Evolutionary conservation across 1,140 invertebrate species (phyloP).

Genomic region (Piezodorus guildinii): DNA sequence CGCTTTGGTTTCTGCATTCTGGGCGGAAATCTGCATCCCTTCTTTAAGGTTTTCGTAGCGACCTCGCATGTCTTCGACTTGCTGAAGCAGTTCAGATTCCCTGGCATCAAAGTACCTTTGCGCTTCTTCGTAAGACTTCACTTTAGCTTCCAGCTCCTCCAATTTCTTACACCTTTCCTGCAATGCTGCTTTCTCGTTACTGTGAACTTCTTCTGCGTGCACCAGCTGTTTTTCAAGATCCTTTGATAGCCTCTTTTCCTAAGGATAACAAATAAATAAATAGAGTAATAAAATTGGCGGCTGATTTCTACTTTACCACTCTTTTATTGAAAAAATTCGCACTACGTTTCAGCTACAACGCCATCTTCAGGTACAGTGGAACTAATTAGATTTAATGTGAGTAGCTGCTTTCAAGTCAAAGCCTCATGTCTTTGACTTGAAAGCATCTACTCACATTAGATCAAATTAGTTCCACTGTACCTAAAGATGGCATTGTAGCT

Average conservation of each 20-base stretch:
- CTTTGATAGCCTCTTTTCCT: conserved; percentile 19
- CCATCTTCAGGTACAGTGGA: no score
- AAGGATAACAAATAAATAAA: neutral
- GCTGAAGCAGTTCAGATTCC: neutral
- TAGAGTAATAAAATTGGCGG: no score
- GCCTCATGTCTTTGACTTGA: no score
- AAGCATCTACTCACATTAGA: no score
- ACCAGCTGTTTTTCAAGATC: conserved; percentile 25
- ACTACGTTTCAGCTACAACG: no score
- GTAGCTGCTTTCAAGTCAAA: no score
- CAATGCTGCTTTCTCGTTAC: neutral
- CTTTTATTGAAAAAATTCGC: no score
- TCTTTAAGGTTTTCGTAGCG: conserved; percentile 10
- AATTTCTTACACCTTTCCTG: neutral
- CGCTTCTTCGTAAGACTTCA: neutral
- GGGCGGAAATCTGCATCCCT: conserved; percentile 1
- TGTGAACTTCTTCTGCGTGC: neutral
- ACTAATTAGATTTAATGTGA: no score
- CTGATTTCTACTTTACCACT: no score
- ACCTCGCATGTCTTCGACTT: conserved; percentile 3
- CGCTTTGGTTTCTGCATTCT: neutral
- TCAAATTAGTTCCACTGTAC: no score
- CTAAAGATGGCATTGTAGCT: no score
- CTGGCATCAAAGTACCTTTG: neutral
- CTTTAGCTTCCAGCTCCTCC: neutral